Conservation (phyloP, 2,113 vertebrate species). For the Lepisosteus osseus region DNA sequence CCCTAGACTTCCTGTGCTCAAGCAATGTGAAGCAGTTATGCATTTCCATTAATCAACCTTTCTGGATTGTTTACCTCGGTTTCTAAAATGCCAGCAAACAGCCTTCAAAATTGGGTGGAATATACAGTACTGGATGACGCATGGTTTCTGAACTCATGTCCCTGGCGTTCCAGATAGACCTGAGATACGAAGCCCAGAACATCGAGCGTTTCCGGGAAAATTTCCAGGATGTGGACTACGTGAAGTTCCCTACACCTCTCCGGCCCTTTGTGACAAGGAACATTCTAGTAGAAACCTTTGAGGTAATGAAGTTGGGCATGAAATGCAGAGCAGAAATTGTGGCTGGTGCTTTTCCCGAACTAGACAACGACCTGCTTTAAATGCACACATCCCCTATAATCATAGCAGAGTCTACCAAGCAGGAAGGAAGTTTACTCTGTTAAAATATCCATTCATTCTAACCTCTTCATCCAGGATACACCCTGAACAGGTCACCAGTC, state of each 20-base stretch:
- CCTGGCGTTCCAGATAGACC: conserved; percentile 74
- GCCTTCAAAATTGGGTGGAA: neutral
- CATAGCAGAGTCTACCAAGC: too few species aligned
- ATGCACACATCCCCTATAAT: too few species aligned
- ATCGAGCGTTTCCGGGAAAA: conserved; percentile 84
- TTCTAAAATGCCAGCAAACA: neutral
- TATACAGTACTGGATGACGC: neutral
- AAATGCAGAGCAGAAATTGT: too few species aligned
- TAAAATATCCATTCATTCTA: too few species aligned
- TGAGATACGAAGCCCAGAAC: conserved; percentile 86
- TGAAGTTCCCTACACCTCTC: conserved; percentile 87
- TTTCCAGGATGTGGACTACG: conserved; percentile 77
- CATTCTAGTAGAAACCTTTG: conserved; percentile 88
- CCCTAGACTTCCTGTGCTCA: too few species aligned
- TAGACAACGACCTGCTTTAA: too few species aligned
- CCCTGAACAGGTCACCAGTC: too few species aligned
- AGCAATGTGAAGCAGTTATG: too few species aligned
- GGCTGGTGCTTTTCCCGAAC: too few species aligned
- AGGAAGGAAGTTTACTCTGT: neutral
- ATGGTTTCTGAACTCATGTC: neutral
- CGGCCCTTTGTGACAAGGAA: conserved; percentile 80
- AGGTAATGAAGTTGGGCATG: conserved; percentile 56
- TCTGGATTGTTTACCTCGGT: too few species aligned
- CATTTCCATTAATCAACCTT: too few species aligned
- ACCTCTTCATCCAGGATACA: too few species aligned